Evolutionary conservation across 2,113 vertebrate genomes (phyloP).

Genomic region (Microcebus ravelobensis): DNA sequence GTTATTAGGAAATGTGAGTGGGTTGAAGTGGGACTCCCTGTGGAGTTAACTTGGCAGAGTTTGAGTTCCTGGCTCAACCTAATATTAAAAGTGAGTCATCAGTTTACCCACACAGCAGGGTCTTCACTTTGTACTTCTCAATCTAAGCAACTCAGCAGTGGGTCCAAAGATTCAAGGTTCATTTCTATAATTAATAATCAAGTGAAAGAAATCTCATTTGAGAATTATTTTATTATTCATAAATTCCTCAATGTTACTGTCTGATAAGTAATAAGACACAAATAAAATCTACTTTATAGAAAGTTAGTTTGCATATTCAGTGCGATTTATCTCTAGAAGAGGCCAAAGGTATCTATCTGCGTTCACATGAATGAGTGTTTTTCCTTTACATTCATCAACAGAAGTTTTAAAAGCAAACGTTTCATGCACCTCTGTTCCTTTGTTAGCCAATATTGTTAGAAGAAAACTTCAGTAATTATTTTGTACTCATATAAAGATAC

Average conservation of each 20-base stretch:
- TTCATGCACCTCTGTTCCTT: background rate
- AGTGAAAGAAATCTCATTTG: constrained; percentile 80
- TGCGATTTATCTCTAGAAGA: background rate
- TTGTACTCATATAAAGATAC: background rate
- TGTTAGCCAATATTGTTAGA: background rate
- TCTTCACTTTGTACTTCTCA: constrained; percentile 84
- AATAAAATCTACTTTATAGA: constrained; percentile 16
- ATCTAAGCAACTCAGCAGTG: constrained; percentile 78
- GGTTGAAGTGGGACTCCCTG: constrained; percentile 87
- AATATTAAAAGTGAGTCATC: constrained; percentile 91
- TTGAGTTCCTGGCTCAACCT: constrained; percentile 84
- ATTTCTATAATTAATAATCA: constrained; percentile 84
- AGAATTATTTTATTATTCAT: constrained; percentile 21
- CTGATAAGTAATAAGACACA: constrained; percentile 56
- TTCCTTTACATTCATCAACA: background rate
- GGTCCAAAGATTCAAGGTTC: constrained; percentile 60
- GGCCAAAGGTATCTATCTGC: constrained; percentile 21
- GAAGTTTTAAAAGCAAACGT: background rate
- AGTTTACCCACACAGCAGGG: constrained; percentile 89
- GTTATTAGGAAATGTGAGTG: constrained; percentile 90
- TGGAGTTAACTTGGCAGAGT: constrained; percentile 87
- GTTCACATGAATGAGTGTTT: constrained; percentile 31
- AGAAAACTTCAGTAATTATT: constrained; percentile 45
- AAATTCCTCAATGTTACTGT: constrained; percentile 29
- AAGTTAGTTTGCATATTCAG: background rate